Evolutionary conservation across 2,797 vertebrate species (phyloP).

Genomic region (Bucorvus abyssinicus): DNA sequence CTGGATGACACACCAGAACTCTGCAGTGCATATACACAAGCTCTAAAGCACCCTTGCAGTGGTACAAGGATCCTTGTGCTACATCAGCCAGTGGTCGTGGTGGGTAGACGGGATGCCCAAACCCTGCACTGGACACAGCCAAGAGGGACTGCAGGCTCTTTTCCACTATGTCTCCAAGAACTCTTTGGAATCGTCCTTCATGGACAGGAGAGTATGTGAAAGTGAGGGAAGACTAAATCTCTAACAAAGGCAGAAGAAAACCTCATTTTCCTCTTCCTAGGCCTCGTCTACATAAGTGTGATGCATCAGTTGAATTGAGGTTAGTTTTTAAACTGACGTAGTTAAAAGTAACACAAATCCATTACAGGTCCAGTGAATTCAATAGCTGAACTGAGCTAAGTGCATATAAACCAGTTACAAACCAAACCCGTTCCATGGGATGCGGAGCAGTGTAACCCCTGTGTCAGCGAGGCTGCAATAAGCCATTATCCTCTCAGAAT

Average conservation of each 20-base stretch:
- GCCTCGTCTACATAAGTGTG: background rate
- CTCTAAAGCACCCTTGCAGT: no score
- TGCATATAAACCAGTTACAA: background rate
- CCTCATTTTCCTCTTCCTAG: background rate
- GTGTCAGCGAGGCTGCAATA: background rate
- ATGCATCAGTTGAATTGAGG: background rate
- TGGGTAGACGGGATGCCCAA: no score
- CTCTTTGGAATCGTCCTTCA: background rate
- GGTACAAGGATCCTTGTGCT: no score
- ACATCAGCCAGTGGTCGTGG: no score
- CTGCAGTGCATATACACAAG: background rate
- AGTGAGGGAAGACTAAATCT: background rate
- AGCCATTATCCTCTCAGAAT: background rate
- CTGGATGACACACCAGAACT: background rate
- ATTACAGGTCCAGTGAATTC: background rate
- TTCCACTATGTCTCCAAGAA: background rate
- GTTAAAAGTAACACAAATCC: background rate
- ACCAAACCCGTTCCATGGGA: background rate
- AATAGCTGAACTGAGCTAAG: background rate
- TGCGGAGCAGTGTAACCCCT: background rate
- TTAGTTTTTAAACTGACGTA: background rate
- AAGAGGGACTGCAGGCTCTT: background rate
- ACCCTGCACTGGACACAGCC: no score
- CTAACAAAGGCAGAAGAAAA: background rate
- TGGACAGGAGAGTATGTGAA: background rate